These are phyloP conservation scores for Hypocryptadius cinnamomeus DNA, from an alignment of 2,113 vertebrate species.

Conservation along the genomic window DNA sequence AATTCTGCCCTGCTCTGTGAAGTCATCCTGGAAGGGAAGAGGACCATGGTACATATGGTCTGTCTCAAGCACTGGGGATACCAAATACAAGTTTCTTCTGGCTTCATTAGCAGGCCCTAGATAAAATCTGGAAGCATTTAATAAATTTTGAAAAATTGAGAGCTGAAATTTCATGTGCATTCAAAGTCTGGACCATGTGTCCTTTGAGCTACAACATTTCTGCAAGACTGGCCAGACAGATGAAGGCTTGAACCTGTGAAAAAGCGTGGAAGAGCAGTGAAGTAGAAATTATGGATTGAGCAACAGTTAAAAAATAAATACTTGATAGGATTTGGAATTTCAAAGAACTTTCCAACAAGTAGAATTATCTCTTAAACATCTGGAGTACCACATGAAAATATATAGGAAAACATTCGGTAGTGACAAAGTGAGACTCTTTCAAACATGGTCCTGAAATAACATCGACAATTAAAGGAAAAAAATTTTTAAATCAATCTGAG, in stretches of 20 bases:
- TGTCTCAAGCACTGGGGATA: neutral
- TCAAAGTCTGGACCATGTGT: neutral
- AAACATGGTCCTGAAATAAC: neutral
- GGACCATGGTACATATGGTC: neutral
- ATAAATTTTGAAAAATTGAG: neutral
- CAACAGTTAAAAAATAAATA: neutral
- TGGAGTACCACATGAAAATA: neutral
- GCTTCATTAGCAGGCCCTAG: neutral
- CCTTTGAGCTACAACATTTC: neutral
- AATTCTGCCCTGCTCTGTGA: neutral
- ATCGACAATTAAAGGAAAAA: neutral
- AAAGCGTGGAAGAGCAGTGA: neutral
- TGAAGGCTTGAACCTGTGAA: neutral
- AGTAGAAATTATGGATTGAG: neutral
- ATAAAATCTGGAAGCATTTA: neutral
- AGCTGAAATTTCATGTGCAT: neutral
- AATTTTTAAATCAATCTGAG: neutral
- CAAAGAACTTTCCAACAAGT: neutral
- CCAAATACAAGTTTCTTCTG: neutral
- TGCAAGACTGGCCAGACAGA: neutral
- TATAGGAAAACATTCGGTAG: neutral
- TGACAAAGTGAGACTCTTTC: neutral
- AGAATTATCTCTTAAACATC: neutral
- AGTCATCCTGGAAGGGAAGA: neutral
- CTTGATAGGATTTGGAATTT: neutral